Percentiles rank a stretch among this genome's conserved stretches.
These are phyloP conservation scores for Natrix natrix DNA, from an alignment of 2,797 vertebrate genomes.

Conservation along the genomic window DNA sequence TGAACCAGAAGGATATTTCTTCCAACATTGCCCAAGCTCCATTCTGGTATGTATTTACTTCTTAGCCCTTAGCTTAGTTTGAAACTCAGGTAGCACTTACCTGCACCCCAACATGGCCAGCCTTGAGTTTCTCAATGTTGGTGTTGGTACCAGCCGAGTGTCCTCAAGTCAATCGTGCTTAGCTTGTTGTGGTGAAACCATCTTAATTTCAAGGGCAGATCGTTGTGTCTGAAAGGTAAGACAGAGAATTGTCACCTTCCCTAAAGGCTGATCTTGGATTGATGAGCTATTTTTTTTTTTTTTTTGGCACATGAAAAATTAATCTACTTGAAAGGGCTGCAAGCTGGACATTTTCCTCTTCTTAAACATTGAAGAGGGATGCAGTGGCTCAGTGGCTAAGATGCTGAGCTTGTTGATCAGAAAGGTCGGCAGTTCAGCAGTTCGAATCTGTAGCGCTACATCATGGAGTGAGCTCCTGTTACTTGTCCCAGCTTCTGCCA, in stretches of 20 bases:
- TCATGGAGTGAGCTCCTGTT: too few relatives aligned
- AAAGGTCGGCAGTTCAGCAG: too few relatives aligned
- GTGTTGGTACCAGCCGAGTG: conserved; percentile 75
- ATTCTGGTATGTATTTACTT: neutral
- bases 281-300: too few relatives aligned
- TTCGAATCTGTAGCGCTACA: too few relatives aligned
- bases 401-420: too few relatives aligned
- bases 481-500: too few relatives aligned
- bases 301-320: neutral
- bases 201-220: conserved; percentile 82
- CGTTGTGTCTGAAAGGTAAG: conserved; percentile 81
- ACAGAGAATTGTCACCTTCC: neutral
- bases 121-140: conserved; percentile 79
- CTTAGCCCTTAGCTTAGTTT: neutral
- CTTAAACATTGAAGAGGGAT: neutral
- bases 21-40: neutral
- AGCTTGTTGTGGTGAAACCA: conserved; percentile 74
- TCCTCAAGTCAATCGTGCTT: conserved; percentile 72
- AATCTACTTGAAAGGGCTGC: neutral
- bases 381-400: too few relatives aligned
- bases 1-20: too few relatives aligned
- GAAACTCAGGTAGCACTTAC: conserved; percentile 64
- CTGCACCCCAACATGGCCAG: conserved; percentile 86
- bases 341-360: neutral
- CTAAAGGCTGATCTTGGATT: neutral